Evolutionary conservation across 1,140 invertebrate species (phyloP), one percentile per base, ranked within the genome.

Genomic region (Stegodyphus dumicola): DNA sequence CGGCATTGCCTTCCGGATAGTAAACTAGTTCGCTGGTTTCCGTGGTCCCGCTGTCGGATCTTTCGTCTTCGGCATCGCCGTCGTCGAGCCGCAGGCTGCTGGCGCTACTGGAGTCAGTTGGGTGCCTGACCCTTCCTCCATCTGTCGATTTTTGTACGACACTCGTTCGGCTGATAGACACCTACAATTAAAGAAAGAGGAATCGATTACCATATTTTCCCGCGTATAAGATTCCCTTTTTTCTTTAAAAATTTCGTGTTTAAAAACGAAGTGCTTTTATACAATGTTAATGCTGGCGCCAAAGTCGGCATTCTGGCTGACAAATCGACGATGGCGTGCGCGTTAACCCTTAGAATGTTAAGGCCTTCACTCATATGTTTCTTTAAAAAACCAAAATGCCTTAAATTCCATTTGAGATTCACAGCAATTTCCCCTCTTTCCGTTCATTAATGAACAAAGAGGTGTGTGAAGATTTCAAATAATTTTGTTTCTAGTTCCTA

Each of bases 11-110:
- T 6, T 85, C 81, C 10, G 85, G 88, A 60, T 88, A 88, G 67
- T 86, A 87, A 4, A 87, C 77, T 6, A 85, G 48, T 60, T 87
- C 86, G 52, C 87, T 87, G 48, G 73, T 87, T 10, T 86, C 84
- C 4, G 85, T 74, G 2, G 77, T 70, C 15, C 80, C 85, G 15
- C 70, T 88, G 75, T 88, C 88, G 2, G 88, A 88, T 13, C 88
- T 52, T 53, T 88, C 88, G 69, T 87, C 95, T 89, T 95, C 95
- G 88, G 95, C 95, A 89, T 96, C 95, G 1, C 96, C 93, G 88
- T 97, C 95, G 6, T 95, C 95, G 87, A 78, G n/a, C 11, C 56
- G 48, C 10, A 70, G 15, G 77, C 88, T 88, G 52, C 81, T 84
- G 10, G 81, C 78, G 33, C 71, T 88, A 67, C 81, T 87, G 5